Percentiles rank a stretch among this genome's conserved stretches.
These are phyloP conservation scores for Montipora efflorescens DNA, from an alignment of 64 coral and sea anemone genomes.

Conservation along the genomic window DNA sequence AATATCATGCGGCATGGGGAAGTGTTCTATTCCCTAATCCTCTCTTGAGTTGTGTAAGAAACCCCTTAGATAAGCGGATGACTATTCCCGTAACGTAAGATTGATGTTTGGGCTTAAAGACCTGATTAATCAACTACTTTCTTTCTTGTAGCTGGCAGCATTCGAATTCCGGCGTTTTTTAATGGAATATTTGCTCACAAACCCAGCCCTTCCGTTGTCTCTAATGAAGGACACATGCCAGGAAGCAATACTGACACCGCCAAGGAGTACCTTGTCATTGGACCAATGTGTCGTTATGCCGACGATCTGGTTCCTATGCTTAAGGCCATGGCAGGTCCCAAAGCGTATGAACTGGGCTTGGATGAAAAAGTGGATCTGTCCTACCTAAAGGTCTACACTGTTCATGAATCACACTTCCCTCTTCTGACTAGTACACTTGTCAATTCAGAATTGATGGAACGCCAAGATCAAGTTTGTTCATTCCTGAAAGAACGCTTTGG, in stretches of 20 bases:
- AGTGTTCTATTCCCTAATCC: too few relatives aligned
- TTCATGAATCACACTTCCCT: constrained; percentile 63
- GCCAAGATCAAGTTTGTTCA: constrained; percentile 54
- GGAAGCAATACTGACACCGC: constrained; percentile 70
- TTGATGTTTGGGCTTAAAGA: too few relatives aligned
- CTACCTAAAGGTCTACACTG: constrained; percentile 75
- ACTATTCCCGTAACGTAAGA: too few relatives aligned
- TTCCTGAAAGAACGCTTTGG: constrained; percentile 64
- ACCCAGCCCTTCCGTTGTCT: constrained; percentile 79
- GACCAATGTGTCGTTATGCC: constrained; percentile 87
- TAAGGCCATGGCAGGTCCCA: constrained; percentile 81
- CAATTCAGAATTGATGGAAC: constrained; percentile 32
- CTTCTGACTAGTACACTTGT: constrained; percentile 62
- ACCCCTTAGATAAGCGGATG: too few relatives aligned
- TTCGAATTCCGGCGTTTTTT: constrained; percentile 91
- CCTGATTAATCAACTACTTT: neutral
- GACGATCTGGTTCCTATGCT: constrained; percentile 79
- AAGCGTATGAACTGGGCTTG: constrained; percentile 55
- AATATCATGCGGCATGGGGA: too few relatives aligned
- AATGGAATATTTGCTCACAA: constrained; percentile 95
- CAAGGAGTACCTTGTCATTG: constrained; percentile 85
- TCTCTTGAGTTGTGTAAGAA: too few relatives aligned
- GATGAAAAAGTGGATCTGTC: constrained; percentile 82
- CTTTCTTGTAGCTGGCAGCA: constrained; percentile 70
- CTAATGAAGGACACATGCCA: constrained; percentile 85